phyloP scores from a whole-genome alignment of 1,140 invertebrate genomes.

The Cydia pomonella region DNA sequence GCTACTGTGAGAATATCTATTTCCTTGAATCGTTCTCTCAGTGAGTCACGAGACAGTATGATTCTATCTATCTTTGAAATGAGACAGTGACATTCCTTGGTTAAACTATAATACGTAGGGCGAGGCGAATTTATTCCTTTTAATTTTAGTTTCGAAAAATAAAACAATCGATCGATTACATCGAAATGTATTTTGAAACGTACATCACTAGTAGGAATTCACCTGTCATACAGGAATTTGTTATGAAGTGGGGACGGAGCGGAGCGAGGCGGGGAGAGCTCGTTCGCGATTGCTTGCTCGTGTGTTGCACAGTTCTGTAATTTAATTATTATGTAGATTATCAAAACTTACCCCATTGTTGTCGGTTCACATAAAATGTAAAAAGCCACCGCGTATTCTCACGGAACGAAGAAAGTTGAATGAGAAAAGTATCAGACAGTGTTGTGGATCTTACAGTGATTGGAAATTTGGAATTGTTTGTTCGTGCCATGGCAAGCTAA shows the following conservation, averaged over 20 bases:
- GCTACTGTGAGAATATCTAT: too few relatives aligned
- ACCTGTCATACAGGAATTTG: constrained; percentile 53
- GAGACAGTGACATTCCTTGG: too few relatives aligned
- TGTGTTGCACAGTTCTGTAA: constrained; percentile 42
- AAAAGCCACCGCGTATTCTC: constrained; percentile 63
- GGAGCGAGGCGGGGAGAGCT: constrained; percentile 51
- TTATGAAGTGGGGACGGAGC: constrained; percentile 45
- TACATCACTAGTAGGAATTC: constrained; percentile 50
- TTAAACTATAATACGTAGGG: too few relatives aligned
- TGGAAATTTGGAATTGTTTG: constrained; percentile 21
- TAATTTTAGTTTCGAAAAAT: background rate
- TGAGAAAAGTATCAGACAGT: constrained; percentile 19
- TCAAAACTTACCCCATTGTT: constrained; percentile 66
- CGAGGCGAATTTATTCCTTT: too few relatives aligned
- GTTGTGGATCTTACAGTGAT: constrained; percentile 17
- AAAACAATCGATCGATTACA: background rate
- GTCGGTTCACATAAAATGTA: constrained; percentile 60
- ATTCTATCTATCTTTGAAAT: too few relatives aligned
- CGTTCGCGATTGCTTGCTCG: constrained; percentile 41
- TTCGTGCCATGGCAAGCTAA: background rate
- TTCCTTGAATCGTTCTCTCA: too few relatives aligned
- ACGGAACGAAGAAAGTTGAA: constrained; percentile 69
- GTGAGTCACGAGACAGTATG: too few relatives aligned
- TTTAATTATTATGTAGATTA: constrained; percentile 71
- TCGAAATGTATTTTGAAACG: too few relatives aligned